A percentile compares a stretch with the other conserved stretches of the same genome.
phyloP scores from a whole-genome alignment of 2,113 vertebrate genomes.

The Mesitornis unicolor region DNA sequence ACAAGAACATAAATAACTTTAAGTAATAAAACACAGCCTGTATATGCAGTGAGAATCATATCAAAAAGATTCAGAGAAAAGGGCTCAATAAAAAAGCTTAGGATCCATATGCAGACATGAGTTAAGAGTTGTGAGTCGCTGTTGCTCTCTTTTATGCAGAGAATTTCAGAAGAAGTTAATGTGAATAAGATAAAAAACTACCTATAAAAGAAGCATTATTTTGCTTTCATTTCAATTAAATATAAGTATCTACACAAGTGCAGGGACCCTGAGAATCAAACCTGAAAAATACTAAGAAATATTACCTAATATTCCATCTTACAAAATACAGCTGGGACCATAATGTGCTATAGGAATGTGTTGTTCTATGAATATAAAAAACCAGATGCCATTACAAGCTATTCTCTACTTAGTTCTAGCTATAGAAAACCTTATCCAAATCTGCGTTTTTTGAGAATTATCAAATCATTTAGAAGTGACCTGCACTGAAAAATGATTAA shows the following conservation, averaged over 20 bases:
- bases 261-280: neutral
- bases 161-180: neutral
- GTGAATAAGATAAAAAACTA: neutral
- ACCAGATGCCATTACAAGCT: accelerated
- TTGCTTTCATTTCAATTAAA: neutral
- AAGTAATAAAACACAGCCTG: neutral
- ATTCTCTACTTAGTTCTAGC: neutral
- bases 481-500: neutral
- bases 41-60: neutral
- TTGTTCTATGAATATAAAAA: neutral
- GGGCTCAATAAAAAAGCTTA: neutral
- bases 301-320: neutral
- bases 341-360: neutral
- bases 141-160: neutral
- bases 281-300: neutral
- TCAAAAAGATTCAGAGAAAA: neutral
- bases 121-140: neutral
- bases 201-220: neutral
- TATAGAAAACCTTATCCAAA: neutral
- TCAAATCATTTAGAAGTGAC: neutral
- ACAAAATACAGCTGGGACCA: neutral
- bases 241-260: neutral
- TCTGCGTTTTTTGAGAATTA: neutral
- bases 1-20: neutral
- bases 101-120: neutral